Base-by-base conservation (phyloP, 30 jellyfish, hydroid and myxozoan genomes). In the Mastigias papua region DNA sequence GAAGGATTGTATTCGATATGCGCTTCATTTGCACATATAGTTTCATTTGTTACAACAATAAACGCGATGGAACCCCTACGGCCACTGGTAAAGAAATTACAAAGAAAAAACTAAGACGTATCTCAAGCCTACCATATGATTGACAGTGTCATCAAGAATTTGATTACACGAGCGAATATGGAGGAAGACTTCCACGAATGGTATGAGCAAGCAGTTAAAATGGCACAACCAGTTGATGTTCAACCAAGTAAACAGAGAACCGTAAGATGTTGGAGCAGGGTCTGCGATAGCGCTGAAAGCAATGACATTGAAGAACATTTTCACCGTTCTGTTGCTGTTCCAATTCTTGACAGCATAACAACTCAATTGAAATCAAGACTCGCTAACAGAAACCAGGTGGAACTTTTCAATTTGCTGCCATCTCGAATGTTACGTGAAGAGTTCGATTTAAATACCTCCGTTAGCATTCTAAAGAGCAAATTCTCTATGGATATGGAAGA, bases 51-150 rank as follows among this genome's bases (percentile, higher is more conserved):
- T n/a, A n/a, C 82, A 64, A 65, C 82, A 65, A 64, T 64, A 60
- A 64, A 80, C 74, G 82, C 82, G 73, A 64, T 80, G 90, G 82
- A 80, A 32, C 82, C 82, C 28, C 82, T 62, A 80, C 68, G 73
- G 34, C 82, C 90, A 68, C n/a, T n/a, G n/a, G n/a, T n/a, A n/a
- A n/a, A n/a, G n/a, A n/a, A n/a, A n/a, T n/a, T n/a, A n/a, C n/a
- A 80, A 80, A 62, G 82, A 80, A 65, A 82, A 42, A 80, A 80
- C 72, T 82, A 80, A 63, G 90, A 80, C 61, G 64, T 80, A 66
- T 80, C 61, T 80, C 90, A 80, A 80, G 82, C 90, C 81, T 80
- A 80, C 35, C n/a, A n/a, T n/a, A n/a, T n/a, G n/a, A n/a, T n/a
- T n/a, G n/a, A n/a, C n/a, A n/a, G n/a, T n/a, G n/a, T 31, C 80